Percentiles rank a stretch among this genome's conserved stretches.
Conservation (phyloP, 2,113 vertebrate species). For the Sinocyclocheilus grahami region DNA sequence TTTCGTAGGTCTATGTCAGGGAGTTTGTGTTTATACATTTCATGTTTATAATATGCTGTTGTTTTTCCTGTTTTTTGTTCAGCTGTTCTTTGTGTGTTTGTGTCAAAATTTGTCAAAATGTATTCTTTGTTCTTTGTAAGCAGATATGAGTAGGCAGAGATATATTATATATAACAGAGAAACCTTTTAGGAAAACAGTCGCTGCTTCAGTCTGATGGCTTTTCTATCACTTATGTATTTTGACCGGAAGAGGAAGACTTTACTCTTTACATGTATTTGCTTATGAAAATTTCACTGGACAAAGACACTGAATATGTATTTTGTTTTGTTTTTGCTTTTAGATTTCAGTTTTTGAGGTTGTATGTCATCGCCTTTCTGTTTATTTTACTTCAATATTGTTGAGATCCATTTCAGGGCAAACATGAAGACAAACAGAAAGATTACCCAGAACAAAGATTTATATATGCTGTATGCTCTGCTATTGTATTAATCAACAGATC, state of each 20-base stretch:
- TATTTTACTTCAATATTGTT: background rate
- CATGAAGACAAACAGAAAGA: background rate
- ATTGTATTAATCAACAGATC: background rate
- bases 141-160: background rate
- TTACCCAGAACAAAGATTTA: background rate
- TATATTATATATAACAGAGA: background rate
- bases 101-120: background rate
- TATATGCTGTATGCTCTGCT: background rate
- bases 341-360: background rate
- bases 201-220: background rate
- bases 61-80: background rate
- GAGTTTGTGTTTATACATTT: slow-evolving; percentile 13
- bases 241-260: background rate
- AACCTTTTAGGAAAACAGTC: background rate
- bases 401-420: background rate
- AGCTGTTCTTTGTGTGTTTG: background rate
- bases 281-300: slow-evolving; percentile 67
- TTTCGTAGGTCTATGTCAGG: background rate
- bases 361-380: background rate
- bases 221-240: background rate
- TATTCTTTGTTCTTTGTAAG: background rate
- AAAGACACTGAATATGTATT: slow-evolving; percentile 62
- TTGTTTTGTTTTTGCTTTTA: background rate
- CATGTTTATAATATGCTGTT: background rate
- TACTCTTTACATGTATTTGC: slow-evolving; percentile 68